A percentile compares a stretch with the other conserved stretches of the same genome.
Evolutionary conservation across 2,113 vertebrate species (phyloP).

Genomic region (Nothoprocta pentlandii): DNA sequence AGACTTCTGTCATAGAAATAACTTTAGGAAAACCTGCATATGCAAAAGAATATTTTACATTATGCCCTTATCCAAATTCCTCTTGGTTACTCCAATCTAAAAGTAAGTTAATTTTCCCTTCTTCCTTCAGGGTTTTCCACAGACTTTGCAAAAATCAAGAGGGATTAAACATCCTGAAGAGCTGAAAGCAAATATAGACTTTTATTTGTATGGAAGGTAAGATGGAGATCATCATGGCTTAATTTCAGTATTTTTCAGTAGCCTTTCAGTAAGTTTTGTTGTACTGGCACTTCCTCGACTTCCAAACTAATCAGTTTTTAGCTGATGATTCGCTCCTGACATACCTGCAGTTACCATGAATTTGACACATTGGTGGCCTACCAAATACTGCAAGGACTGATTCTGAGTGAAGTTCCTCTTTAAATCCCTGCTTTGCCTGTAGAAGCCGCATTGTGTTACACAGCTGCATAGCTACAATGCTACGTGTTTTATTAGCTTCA

Average conservation of each 20-base stretch:
- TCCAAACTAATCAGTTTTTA: not conserved
- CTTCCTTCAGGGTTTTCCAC: not conserved
- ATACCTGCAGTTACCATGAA: not conserved
- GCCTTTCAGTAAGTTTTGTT: not conserved
- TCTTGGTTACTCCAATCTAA: not conserved
- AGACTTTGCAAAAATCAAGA: not conserved
- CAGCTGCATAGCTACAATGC: not conserved
- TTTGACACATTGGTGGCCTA: not conserved
- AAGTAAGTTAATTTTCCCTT: not conserved
- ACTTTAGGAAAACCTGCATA: not conserved
- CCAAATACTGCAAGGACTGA: not conserved
- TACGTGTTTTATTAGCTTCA: slow-evolving; percentile 52
- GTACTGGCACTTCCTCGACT: not conserved
- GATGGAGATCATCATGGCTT: not conserved
- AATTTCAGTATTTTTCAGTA: not conserved
- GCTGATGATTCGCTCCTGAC: not conserved
- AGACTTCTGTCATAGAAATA: not conserved
- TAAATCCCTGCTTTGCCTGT: slow-evolving; percentile 8
- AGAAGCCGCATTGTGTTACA: not conserved
- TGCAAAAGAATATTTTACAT: not conserved
- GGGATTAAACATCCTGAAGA: not conserved
- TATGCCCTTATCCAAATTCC: not conserved
- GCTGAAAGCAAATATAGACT: not conserved
- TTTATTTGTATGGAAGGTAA: not conserved
- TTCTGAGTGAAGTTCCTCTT: slow-evolving; percentile 2